Evolutionary conservation across 1,140 invertebrate species (phyloP).

Genomic region (Leguminivora glycinivorella): DNA sequence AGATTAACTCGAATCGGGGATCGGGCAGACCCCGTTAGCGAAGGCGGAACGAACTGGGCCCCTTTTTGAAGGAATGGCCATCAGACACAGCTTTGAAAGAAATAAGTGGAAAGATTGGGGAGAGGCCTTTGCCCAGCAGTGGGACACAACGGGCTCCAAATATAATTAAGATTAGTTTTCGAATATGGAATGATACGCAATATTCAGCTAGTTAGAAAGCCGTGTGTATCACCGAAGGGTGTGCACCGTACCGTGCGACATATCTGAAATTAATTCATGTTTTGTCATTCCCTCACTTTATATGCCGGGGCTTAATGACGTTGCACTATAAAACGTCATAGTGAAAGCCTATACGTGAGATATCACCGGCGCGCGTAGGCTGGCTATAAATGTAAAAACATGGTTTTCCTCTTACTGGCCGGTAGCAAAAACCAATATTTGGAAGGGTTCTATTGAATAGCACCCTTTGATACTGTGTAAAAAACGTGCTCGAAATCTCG

Average conservation of each 20-base stretch:
- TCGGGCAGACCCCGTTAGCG: too few species aligned
- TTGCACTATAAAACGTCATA: constrained; percentile 69
- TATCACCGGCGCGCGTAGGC: constrained; percentile 59
- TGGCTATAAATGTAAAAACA: constrained; percentile 72
- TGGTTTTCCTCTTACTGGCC: constrained; percentile 75
- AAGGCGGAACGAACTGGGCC: too few species aligned
- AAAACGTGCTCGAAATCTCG: constrained; percentile 50
- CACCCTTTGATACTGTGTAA: constrained; percentile 66
- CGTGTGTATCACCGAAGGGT: constrained; percentile 54
- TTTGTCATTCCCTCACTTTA: constrained; percentile 77
- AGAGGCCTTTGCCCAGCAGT: too few species aligned
- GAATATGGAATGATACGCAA: too few species aligned
- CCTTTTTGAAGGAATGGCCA: too few species aligned
- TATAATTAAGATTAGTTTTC: too few species aligned
- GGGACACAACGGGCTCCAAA: too few species aligned
- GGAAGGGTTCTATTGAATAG: constrained; percentile 71
- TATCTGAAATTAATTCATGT: constrained; percentile 78
- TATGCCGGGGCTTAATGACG: constrained; percentile 72
- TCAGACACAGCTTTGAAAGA: too few species aligned
- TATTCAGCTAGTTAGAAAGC: neutral
- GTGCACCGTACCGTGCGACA: constrained; percentile 74
- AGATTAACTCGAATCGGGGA: too few species aligned
- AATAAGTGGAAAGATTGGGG: too few species aligned
- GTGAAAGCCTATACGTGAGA: constrained; percentile 59
- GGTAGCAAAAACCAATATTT: constrained; percentile 75